Percentiles rank a stretch among this genome's conserved stretches.
Evolutionary conservation across 64 coral and sea anemone genomes (phyloP).

Genomic region (Cladopsammia gracilis): DNA sequence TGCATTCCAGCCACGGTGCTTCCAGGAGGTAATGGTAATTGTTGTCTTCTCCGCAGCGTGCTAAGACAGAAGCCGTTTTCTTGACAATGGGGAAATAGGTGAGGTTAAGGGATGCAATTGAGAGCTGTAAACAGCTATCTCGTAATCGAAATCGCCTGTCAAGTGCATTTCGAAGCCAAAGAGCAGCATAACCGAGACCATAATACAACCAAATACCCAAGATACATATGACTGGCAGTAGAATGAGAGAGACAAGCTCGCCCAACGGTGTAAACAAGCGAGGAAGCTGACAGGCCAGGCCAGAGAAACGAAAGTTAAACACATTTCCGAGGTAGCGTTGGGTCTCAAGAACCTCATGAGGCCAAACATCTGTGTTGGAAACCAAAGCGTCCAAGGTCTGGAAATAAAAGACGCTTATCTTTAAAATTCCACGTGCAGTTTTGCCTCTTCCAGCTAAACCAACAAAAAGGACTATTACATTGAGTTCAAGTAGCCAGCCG

Average conservation of each 20-base stretch:
- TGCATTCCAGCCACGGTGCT: slow-evolving; percentile 75
- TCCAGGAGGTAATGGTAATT: slow-evolving; percentile 26
- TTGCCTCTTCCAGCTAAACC: slow-evolving; percentile 62
- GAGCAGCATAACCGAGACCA: background rate
- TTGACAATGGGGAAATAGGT: slow-evolving; percentile 80
- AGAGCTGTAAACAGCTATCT: slow-evolving; percentile 35
- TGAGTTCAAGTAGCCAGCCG: slow-evolving; percentile 74
- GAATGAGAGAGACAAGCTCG: slow-evolving; percentile 42
- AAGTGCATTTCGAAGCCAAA: slow-evolving; percentile 15
- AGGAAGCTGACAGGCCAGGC: slow-evolving; percentile 70
- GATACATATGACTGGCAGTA: slow-evolving; percentile 60
- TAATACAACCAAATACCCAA: slow-evolving; percentile 26
- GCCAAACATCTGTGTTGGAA: slow-evolving; percentile 60
- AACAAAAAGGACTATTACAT: slow-evolving; percentile 63
- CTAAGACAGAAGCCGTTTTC: slow-evolving; percentile 50
- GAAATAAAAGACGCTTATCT: slow-evolving; percentile 79
- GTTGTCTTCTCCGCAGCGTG: slow-evolving; percentile 35
- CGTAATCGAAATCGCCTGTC: slow-evolving; percentile 17
- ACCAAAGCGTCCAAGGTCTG: slow-evolving; percentile 81
- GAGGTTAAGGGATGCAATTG: slow-evolving; percentile 66
- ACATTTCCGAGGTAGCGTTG: slow-evolving; percentile 61
- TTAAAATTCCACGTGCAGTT: slow-evolving; percentile 40
- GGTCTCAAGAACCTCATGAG: slow-evolving; percentile 21
- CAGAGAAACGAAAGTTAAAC: slow-evolving; percentile 78
- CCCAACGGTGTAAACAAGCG: slow-evolving; percentile 77